Evolutionary conservation across 2,797 vertebrate species (phyloP).

Genomic region (Acanthurus leucopareius): DNA sequence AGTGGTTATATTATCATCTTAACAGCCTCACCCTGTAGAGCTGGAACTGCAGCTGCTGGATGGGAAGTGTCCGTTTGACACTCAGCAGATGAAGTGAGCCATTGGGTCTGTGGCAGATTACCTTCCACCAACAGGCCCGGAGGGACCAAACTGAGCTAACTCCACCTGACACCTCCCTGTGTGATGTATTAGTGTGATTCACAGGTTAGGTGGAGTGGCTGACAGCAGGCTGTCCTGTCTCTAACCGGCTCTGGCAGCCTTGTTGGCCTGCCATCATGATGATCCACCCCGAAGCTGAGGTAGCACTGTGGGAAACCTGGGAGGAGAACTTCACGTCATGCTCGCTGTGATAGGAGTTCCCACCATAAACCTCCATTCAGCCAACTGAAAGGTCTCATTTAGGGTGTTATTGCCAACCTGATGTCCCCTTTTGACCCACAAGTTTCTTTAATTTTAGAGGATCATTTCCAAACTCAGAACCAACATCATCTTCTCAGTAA

Average conservation of each 20-base stretch:
- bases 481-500: not conserved
- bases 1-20: too few species aligned
- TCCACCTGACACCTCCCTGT: slow-evolving; percentile 10
- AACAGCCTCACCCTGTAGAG: too few species aligned
- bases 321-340: not conserved
- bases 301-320: slow-evolving; percentile 3
- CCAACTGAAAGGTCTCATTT: not conserved
- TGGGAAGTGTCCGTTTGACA: not conserved
- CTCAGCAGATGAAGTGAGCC: slow-evolving; percentile 2
- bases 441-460: not conserved
- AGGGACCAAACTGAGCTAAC: not conserved
- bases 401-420: not conserved
- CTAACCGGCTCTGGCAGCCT: not conserved
- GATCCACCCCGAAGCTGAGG: slow-evolving; percentile 6
- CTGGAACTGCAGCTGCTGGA: not conserved
- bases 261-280: not conserved
- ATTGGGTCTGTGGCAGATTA: slow-evolving; percentile 1
- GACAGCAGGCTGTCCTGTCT: not conserved
- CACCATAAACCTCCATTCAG: not conserved
- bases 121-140: not conserved
- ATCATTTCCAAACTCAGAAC: not conserved
- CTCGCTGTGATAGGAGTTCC: not conserved
- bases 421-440: not conserved
- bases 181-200: not conserved
- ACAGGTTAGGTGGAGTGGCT: not conserved